Conservation (phyloP, 2,113 vertebrate genomes). For the Perca flavescens region DNA sequence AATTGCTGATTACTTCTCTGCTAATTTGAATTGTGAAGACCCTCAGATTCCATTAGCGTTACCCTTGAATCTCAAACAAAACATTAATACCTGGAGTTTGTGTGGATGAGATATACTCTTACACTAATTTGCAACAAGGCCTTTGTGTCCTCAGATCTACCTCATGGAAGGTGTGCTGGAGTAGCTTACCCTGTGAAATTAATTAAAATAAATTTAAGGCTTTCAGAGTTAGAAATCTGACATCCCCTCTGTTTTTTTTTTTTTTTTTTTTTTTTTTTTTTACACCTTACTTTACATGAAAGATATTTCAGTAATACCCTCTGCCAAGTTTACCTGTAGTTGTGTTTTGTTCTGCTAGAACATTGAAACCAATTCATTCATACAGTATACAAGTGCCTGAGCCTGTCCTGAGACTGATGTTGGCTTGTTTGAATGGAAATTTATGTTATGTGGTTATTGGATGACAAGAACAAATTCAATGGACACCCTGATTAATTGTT, state of each 20-base stretch:
- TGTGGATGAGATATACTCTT: constrained; percentile 48
- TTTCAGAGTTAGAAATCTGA: constrained; percentile 46
- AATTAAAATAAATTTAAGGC: constrained; percentile 60
- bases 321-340: constrained; percentile 40
- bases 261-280: not conserved
- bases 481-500: constrained; percentile 72
- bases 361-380: constrained; percentile 31
- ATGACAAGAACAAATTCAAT: constrained; percentile 62
- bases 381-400: constrained; percentile 1
- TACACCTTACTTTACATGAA: constrained; percentile 38
- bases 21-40: constrained; percentile 57
- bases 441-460: constrained; percentile 43
- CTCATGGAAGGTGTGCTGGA: constrained; percentile 32
- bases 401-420: constrained; percentile 23
- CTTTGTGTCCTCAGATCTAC: constrained; percentile 53
- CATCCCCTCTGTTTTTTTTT: constrained; percentile 16
- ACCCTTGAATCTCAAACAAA: constrained; percentile 64
- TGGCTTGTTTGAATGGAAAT: constrained; percentile 37
- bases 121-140: constrained; percentile 46
- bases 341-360: constrained; percentile 50
- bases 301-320: constrained; percentile 53
- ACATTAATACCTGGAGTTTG: constrained; percentile 40
- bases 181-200: constrained; percentile 48
- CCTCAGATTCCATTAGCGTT: constrained; percentile 53
- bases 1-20: constrained; percentile 46